These are phyloP conservation scores for Amphiprion percula DNA, from an alignment of 2,113 vertebrate species.

Conservation along the genomic window DNA sequence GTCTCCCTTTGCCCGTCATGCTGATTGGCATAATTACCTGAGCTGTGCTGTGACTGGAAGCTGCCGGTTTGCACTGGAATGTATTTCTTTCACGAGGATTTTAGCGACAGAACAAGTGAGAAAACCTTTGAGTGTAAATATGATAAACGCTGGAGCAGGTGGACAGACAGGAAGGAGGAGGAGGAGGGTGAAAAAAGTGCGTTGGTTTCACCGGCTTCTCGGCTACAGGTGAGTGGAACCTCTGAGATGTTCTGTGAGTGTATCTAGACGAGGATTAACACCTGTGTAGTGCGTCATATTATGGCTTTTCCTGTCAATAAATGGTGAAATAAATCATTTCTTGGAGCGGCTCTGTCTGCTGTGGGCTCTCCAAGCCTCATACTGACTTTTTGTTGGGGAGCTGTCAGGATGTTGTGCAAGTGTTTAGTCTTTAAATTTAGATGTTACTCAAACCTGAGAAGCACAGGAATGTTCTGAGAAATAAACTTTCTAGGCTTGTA, in stretches of 20 bases:
- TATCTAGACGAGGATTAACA: background rate
- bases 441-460: background rate
- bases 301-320: background rate
- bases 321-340: no score
- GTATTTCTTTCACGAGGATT: background rate
- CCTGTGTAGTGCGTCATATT: background rate
- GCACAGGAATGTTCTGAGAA: background rate
- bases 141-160: constrained; percentile 52
- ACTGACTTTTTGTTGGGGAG: background rate
- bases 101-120: background rate
- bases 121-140: constrained; percentile 21
- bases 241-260: background rate
- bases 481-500: no score
- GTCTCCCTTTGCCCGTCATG: constrained; percentile 54
- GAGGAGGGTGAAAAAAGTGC: constrained; percentile 53
- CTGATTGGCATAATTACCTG: constrained; percentile 70
- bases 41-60: constrained; percentile 41
- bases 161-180: constrained; percentile 40
- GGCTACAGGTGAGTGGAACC: constrained; percentile 71
- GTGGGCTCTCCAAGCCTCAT: background rate
- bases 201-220: constrained; percentile 73
- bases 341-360: background rate
- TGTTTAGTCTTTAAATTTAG: background rate
- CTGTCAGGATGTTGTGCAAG: background rate
- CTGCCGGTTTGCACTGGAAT: background rate